A percentile compares a stretch with the other conserved stretches of the same genome.
phyloP scores from a whole-genome alignment of 2,797 vertebrate species.

The Mallotus villosus region DNA sequence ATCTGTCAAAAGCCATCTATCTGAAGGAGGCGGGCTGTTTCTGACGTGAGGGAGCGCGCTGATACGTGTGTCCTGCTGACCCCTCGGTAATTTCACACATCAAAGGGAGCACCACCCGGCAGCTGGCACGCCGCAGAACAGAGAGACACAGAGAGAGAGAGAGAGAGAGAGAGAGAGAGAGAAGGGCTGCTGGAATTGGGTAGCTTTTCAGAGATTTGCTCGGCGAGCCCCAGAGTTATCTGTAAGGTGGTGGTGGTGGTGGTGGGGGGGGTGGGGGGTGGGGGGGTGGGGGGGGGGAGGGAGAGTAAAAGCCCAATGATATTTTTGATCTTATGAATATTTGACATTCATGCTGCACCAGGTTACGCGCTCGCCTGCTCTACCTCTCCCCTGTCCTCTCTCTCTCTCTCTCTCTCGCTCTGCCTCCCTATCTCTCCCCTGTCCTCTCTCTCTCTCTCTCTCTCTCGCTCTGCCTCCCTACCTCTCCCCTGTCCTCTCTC shows the following conservation, averaged over 20 bases:
- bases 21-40: slow-evolving; percentile 56
- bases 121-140: slow-evolving; percentile 44
- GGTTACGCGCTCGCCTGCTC: slow-evolving; percentile 52
- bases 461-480: background rate
- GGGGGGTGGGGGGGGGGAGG: slow-evolving; percentile 60
- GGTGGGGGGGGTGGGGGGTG: slow-evolving; percentile 59
- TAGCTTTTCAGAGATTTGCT: slow-evolving; percentile 76
- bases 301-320: slow-evolving; percentile 70
- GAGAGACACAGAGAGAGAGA: background rate
- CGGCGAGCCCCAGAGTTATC: slow-evolving; percentile 68
- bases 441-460: background rate
- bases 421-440: slow-evolving; percentile 23
- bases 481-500: slow-evolving; percentile 26
- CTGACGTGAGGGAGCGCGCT: slow-evolving; percentile 59
- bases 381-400: slow-evolving; percentile 24
- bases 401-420: slow-evolving; percentile 30
- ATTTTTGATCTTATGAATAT: slow-evolving; percentile 79
- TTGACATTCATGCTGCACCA: slow-evolving; percentile 73
- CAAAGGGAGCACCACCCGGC: slow-evolving; percentile 67
- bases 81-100: slow-evolving; percentile 69
- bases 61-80: slow-evolving; percentile 62
- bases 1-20: slow-evolving; percentile 68
- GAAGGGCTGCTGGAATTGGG: slow-evolving; percentile 57
- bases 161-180: slow-evolving; percentile 19
- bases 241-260: slow-evolving; percentile 39